Conservation (phyloP, 2,113 vertebrate genomes). For the Bungarus multicinctus region DNA sequence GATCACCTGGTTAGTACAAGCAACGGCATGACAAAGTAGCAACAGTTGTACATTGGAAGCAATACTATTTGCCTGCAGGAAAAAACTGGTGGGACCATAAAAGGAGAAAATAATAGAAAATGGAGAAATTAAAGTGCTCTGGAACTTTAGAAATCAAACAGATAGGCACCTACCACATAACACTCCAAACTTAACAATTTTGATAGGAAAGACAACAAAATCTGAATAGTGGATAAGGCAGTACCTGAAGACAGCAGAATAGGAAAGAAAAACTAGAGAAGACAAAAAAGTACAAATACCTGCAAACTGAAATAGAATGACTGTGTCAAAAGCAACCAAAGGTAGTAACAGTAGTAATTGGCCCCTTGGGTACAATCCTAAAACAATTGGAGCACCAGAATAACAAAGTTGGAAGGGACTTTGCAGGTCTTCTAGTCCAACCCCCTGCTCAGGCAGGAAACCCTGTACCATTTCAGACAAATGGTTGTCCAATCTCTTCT, state of each 20-base stretch:
- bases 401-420: not conserved
- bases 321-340: not conserved
- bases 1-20: not conserved
- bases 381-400: not conserved
- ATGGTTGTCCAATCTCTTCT: not conserved
- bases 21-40: not conserved
- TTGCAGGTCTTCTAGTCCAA: not conserved
- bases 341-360: not conserved
- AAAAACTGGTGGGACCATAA: not conserved
- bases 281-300: not conserved
- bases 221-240: not conserved
- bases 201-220: not conserved
- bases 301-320: not conserved
- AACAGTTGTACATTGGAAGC: not conserved
- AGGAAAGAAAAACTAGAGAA: not conserved
- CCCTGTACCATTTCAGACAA: not conserved
- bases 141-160: not conserved
- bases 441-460: not conserved
- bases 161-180: not conserved
- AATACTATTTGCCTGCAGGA: not conserved
- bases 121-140: not conserved
- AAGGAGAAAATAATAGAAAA: not conserved
- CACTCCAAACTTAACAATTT: not conserved
- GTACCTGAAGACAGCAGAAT: not conserved
- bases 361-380: not conserved